Conservation (phyloP, 2,888 invertebrate genomes). For the Rambutsinella grinnellia region DNA sequence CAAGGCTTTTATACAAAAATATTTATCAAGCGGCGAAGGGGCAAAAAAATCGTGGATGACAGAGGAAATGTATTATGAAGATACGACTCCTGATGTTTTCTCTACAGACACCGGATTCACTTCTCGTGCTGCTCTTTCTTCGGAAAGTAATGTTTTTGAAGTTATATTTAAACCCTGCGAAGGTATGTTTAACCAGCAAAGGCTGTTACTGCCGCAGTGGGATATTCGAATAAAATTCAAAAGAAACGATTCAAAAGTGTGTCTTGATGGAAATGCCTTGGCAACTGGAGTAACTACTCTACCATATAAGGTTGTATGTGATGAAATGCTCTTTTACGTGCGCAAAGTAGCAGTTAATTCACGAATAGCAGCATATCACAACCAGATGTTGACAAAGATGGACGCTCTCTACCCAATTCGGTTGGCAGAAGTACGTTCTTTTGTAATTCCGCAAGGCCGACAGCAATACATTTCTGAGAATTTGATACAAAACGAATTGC, state of each 20-base stretch:
- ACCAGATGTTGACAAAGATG: background rate
- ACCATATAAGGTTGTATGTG: too few species aligned
- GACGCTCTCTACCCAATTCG: background rate
- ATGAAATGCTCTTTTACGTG: conserved; percentile 2
- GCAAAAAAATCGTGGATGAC: background rate
- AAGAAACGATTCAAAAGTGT: background rate
- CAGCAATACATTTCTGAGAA: background rate
- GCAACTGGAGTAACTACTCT: background rate
- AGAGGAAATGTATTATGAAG: background rate
- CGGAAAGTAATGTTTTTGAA: background rate
- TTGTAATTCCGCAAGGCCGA: background rate
- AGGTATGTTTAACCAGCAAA: conserved; percentile 1
- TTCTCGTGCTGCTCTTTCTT: background rate
- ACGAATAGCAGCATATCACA: background rate
- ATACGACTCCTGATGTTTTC: conserved; percentile 12
- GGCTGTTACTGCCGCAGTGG: background rate
- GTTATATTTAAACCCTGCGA: background rate
- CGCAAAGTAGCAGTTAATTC: background rate
- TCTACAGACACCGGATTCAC: background rate
- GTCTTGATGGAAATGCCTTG: conserved; percentile 13
- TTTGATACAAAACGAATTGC: background rate
- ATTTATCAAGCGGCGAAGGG: background rate
- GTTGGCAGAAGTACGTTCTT: background rate
- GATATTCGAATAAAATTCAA: background rate
- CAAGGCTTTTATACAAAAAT: background rate